Base-by-base conservation (phyloP, 2,888 invertebrate genomes). In the Mesochorus sp. region DNA sequence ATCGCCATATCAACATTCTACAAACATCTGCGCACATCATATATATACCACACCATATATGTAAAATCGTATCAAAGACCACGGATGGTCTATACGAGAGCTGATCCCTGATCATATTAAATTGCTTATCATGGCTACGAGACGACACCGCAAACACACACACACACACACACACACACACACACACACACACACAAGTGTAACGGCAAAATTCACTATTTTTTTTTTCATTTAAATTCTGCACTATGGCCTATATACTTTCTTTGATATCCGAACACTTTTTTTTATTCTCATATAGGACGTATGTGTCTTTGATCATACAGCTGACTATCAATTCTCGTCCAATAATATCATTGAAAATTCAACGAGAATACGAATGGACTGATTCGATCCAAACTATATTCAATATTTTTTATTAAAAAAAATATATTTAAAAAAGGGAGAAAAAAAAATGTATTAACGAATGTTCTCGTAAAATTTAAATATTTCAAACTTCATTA, bases 61-160 rank as follows among this genome's bases (percentile, higher is more conserved):
- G 21, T 37, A 53, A 10, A 57, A 77, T 73, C 55, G 24, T 64
- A 73, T 77, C 67, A 68, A 62, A 49, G 55, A 28, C 21, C n/a
- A 39, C 4, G 14, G 14, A 14, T 49, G 21, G 42, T 6, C 3
- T 34, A 10, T 14, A 34, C 21, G 3, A 3, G 12, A 31, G 24
- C 24, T 12, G 12, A 10, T 34, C 53, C 53, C 3, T 12, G 47
- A 39, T 19, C 39, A 34, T 68, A 77, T 73, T 55, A 64, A 61
- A 57, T 57, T 55, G 68, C 59, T 24, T 51, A 68, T 77, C 53
- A 47, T 19, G 62, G 12, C 12, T 5, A 26, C 44, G 42, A n/a
- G 14, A 62, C 24, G 49, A 72, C n/a, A n/a, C n/a, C n/a, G n/a
- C n/a, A n/a, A n/a, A n/a, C n/a, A n/a, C n/a, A n/a, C n/a, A n/a